These are phyloP conservation scores for Proterorhinus semilunaris DNA, from an alignment of 2,113 vertebrate species.

Conservation along the genomic window DNA sequence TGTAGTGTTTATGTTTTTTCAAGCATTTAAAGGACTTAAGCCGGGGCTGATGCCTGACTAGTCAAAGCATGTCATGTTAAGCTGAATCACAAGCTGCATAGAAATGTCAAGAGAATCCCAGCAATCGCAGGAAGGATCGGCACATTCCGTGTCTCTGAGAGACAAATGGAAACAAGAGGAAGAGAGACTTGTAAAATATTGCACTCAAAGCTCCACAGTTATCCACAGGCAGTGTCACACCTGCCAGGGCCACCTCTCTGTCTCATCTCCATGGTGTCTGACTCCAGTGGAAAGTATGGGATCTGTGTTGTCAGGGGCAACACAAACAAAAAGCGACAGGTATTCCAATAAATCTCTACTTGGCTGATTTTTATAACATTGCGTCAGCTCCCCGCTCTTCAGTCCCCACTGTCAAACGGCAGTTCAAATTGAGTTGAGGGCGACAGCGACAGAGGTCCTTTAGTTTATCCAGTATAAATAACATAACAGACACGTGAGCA, in stretches of 20 bases:
- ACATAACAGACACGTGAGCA: slow-evolving; percentile 73
- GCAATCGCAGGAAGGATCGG: slow-evolving; percentile 37
- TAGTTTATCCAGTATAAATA: slow-evolving; percentile 82
- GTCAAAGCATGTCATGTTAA: slow-evolving; percentile 69
- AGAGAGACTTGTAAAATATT: slow-evolving; percentile 73
- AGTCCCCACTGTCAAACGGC: slow-evolving; percentile 57
- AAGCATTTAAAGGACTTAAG: slow-evolving; percentile 61
- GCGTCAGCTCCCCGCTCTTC: slow-evolving; percentile 54
- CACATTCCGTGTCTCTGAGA: slow-evolving; percentile 56
- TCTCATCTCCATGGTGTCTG: slow-evolving; percentile 71
- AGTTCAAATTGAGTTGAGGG: slow-evolving; percentile 62
- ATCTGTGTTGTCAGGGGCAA: slow-evolving; percentile 67
- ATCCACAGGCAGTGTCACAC: slow-evolving; percentile 66
- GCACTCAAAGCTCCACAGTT: slow-evolving; percentile 78
- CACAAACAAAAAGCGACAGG: slow-evolving; percentile 70
- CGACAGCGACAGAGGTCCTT: slow-evolving; percentile 59
- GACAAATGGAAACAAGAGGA: slow-evolving; percentile 29
- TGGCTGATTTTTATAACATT: slow-evolving; percentile 69
- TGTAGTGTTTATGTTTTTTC: slow-evolving; percentile 21
- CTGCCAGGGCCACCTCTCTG: slow-evolving; percentile 59
- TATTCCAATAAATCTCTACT: slow-evolving; percentile 74
- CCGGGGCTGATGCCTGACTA: slow-evolving; percentile 59
- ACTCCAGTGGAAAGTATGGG: slow-evolving; percentile 74
- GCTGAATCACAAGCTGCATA: slow-evolving; percentile 68
- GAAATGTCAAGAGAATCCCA: slow-evolving; percentile 60